Conservation (phyloP, 2,797 vertebrate genomes). For the Myripristis murdjan region DNA sequence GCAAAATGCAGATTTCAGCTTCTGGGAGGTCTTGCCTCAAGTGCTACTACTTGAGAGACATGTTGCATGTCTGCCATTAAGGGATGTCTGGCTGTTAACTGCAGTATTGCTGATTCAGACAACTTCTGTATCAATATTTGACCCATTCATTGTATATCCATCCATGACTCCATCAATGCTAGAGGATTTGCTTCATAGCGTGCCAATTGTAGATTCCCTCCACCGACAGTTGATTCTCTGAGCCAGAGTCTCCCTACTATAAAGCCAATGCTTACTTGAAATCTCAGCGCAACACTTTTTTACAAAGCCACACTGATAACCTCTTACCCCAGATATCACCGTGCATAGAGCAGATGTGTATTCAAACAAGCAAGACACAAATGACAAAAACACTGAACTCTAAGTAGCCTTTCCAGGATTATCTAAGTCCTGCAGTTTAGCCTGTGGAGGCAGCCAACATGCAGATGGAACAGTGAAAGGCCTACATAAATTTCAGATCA, state of each 20-base stretch:
- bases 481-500: slow-evolving; percentile 12
- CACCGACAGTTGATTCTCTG: not conserved
- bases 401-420: slow-evolving; percentile 27
- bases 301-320: slow-evolving; percentile 64
- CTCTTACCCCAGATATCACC: slow-evolving; percentile 62
- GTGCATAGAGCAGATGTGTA: slow-evolving; percentile 47
- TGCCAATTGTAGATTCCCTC: slow-evolving; percentile 19
- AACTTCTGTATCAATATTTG: slow-evolving; percentile 44
- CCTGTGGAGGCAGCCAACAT: slow-evolving; percentile 10
- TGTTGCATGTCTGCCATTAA: slow-evolving; percentile 75
- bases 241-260: not conserved
- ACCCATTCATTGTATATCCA: slow-evolving; percentile 33
- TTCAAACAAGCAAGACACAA: slow-evolving; percentile 30
- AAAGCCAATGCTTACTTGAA: slow-evolving; percentile 28
- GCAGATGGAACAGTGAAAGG: not conserved
- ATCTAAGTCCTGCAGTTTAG: slow-evolving; percentile 12
- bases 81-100: slow-evolving; percentile 67
- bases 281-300: slow-evolving; percentile 53
- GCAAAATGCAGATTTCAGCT: slow-evolving; percentile 81
- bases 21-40: slow-evolving; percentile 87
- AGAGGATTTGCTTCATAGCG: slow-evolving; percentile 54
- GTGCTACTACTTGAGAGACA: slow-evolving; percentile 76
- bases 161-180: slow-evolving; percentile 30
- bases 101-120: slow-evolving; percentile 53
- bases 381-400: slow-evolving; percentile 25